A percentile compares a stretch with the other conserved stretches of the same genome.
Conservation (phyloP, 2,888 invertebrate genomes). For the Quadriops clusia region DNA sequence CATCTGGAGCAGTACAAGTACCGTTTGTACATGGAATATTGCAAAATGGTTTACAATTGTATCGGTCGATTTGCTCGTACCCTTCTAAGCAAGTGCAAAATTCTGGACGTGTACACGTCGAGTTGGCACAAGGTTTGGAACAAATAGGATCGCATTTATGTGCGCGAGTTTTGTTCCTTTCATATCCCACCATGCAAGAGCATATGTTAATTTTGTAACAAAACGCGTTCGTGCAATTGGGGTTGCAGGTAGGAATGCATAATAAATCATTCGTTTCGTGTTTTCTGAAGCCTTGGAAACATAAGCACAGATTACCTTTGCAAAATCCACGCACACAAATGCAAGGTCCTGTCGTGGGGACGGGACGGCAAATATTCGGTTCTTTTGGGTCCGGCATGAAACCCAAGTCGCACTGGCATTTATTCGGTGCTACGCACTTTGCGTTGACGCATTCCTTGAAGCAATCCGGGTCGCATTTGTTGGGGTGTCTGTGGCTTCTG, state of each 20-base stretch:
- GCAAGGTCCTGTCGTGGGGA: no score
- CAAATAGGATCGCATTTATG: constrained; percentile 7
- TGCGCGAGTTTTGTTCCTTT: neutral
- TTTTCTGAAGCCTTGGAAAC: no score
- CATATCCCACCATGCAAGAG: constrained; percentile 6
- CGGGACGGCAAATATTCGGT: neutral
- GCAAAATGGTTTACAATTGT: constrained; percentile 1
- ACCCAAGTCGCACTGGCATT: neutral
- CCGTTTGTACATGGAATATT: constrained; percentile 3
- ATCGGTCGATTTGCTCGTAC: neutral
- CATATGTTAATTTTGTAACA: constrained; percentile 5
- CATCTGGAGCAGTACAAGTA: constrained; percentile 2
- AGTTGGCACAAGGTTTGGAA: no score
- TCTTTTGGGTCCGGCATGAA: constrained; percentile 1
- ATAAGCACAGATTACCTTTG: no score
- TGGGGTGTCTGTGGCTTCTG: no score
- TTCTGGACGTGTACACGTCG: constrained; percentile 2
- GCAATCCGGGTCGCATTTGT: constrained; percentile 2
- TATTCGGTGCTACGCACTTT: neutral
- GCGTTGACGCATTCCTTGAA: constrained; percentile 4
- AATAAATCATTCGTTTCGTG: no score
- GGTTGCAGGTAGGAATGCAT: neutral
- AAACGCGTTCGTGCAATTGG: constrained; percentile 1
- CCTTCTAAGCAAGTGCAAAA: constrained; percentile 5
- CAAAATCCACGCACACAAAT: no score